Base-by-base conservation (phyloP, 2,113 vertebrate genomes). In the Microcebus murinus region DNA sequence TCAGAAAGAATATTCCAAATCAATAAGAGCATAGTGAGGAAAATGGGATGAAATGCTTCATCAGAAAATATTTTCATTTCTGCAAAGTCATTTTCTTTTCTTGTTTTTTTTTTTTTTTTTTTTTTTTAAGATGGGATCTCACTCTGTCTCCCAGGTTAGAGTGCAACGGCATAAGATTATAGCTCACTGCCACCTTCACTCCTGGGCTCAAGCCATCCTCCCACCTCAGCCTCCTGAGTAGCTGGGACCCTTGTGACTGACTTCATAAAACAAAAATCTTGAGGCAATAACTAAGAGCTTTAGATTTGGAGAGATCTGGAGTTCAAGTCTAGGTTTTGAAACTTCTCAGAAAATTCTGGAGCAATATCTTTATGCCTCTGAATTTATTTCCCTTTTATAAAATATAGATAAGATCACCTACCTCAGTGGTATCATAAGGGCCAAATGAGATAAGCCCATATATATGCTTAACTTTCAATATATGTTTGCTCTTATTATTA, bases 11-110 rank as follows among this genome's bases (percentile, higher is more conserved):
- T 23, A 91, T 74, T 67, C n/a, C 10, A 91, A 83, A 59, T 87
- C 67, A 82, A 4, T 59, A 85, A n/a, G 20, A 90, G 31, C 59
- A 89, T 5, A 83, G 10, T 79, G 52, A 84, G 29, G 11, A 50
- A 86, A 94, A 81, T 20, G 25, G n/a, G 79, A 68, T 65, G 4
- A 86, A 88, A 61, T 36, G 29, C 23, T 81, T 91, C 31, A 88
- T 73, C 29, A 55, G n/a, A 82, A 96, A 96, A 95, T 61, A 39
- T 42, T 83, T 93, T 94, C 29, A 74, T 84, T 90, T 87, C 57
- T 48, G 27, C 27, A 85, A 84, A 87, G n/a, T 86, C 8, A 89
- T 94, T 73, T 93, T 61, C 25, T 61, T 61, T 61, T 61, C 59
- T 61, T 61, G 9, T 11, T 50, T 50, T 50, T 50, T 50, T 11